Evolutionary conservation across 2,888 invertebrate species (phyloP).

Genomic region (Andrena minutula): DNA sequence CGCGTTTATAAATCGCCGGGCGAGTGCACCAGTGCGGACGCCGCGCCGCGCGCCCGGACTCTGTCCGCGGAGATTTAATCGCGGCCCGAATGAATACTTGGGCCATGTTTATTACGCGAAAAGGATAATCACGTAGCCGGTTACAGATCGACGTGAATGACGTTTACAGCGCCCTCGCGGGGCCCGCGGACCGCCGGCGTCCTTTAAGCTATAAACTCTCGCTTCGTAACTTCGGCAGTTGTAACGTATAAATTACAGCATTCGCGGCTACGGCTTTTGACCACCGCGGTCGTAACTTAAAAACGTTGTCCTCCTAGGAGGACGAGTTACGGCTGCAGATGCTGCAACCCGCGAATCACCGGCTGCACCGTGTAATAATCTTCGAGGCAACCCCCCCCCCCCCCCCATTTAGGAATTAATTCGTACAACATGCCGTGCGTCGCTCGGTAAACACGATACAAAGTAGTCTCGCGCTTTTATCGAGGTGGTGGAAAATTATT

Average conservation of each 20-base stretch:
- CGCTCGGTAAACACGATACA: background rate
- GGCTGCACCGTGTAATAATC: slow-evolving; percentile 37
- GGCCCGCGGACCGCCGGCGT: slow-evolving; percentile 9
- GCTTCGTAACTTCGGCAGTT: slow-evolving; percentile 71
- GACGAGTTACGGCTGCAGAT: slow-evolving; percentile 61
- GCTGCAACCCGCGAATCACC: slow-evolving; percentile 57
- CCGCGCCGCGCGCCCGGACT: background rate
- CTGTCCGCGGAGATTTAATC: slow-evolving; percentile 46
- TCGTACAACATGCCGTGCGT: background rate
- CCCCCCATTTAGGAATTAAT: slow-evolving; percentile 50
- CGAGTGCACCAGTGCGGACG: slow-evolving; percentile 15
- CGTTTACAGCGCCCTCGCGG: slow-evolving; percentile 54
- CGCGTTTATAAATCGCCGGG: slow-evolving; percentile 34
- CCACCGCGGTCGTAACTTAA: slow-evolving; percentile 61
- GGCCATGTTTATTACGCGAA: slow-evolving; percentile 53
- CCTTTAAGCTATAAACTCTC: slow-evolving; percentile 56
- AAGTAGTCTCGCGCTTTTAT: slow-evolving; percentile 1
- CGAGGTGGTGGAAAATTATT: background rate
- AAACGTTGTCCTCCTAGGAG: slow-evolving; percentile 56
- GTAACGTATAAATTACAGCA: slow-evolving; percentile 71
- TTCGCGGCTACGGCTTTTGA: slow-evolving; percentile 44
- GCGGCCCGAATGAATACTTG: slow-evolving; percentile 46
- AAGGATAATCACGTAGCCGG: slow-evolving; percentile 56
- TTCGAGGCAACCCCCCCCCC: slow-evolving; percentile 18
- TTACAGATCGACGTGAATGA: slow-evolving; percentile 47